A percentile compares a stretch with the other conserved stretches of the same genome.
These are phyloP conservation scores for Eutolmus rufibarbis DNA, from an alignment of 2,888 invertebrate species.

Conservation along the genomic window DNA sequence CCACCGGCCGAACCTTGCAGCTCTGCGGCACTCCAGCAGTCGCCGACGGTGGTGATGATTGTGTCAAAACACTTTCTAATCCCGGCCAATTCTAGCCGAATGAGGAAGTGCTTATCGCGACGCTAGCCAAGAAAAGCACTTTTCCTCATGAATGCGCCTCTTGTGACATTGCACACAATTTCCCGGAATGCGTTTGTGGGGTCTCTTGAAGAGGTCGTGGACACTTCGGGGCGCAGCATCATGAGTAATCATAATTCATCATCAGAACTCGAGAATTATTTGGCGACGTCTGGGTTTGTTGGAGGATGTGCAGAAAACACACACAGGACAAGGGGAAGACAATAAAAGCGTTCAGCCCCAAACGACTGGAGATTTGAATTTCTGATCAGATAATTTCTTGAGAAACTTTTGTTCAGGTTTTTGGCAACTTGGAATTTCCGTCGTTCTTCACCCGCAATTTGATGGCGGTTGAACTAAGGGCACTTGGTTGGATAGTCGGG, in stretches of 20 bases:
- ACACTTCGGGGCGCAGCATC: background rate
- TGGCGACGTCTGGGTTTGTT: slow-evolving; percentile 30
- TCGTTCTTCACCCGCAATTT: background rate
- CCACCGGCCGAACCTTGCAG: background rate
- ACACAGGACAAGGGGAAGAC: background rate
- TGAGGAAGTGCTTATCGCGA: background rate
- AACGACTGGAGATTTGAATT: slow-evolving; percentile 17
- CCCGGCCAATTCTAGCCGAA: background rate
- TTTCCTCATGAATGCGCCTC: slow-evolving; percentile 3
- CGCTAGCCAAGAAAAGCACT: background rate
- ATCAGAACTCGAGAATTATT: slow-evolving; percentile 37
- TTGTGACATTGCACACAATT: background rate
- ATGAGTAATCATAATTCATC: slow-evolving; percentile 31
- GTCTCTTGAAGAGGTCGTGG: background rate
- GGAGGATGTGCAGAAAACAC: background rate
- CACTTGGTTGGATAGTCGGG: background rate
- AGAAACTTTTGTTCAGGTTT: slow-evolving; percentile 34
- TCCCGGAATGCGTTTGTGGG: background rate
- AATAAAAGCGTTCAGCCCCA: background rate
- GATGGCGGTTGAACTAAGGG: background rate
- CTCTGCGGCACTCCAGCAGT: background rate
- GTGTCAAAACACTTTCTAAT: slow-evolving; percentile 15
- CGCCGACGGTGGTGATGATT: background rate
- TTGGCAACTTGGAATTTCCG: slow-evolving; percentile 2
- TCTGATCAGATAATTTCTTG: slow-evolving; percentile 13